These are phyloP conservation scores for Oxyura jamaicensis DNA, from an alignment of 2,113 vertebrate species.

Conservation along the genomic window DNA sequence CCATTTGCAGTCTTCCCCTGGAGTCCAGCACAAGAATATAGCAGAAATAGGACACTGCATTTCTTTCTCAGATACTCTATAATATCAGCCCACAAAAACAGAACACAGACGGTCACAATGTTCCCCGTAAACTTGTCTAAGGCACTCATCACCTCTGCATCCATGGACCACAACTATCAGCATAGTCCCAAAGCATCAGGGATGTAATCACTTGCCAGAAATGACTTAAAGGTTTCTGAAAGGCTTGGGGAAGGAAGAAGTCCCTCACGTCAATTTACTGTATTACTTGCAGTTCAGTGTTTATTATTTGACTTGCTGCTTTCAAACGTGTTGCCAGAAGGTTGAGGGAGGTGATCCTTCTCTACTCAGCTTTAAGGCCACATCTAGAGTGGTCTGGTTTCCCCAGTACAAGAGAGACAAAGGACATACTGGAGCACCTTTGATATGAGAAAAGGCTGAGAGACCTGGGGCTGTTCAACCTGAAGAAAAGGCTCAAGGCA, in stretches of 20 bases:
- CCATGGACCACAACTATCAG: neutral
- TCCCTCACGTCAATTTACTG: neutral
- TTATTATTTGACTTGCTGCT: neutral
- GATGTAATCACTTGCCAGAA: neutral
- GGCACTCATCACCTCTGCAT: neutral
- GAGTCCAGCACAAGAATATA: neutral
- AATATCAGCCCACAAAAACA: neutral
- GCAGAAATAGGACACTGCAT: fast-evolving
- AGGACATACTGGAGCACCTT: neutral
- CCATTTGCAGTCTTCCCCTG: neutral
- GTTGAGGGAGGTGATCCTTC: neutral
- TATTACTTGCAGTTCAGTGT: neutral
- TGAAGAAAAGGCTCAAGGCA: neutral
- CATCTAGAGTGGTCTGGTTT: neutral
- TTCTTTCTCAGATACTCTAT: neutral
- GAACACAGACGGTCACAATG: fast-evolving
- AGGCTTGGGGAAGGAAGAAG: neutral
- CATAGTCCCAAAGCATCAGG: neutral
- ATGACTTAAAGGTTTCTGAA: neutral
- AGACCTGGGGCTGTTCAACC: neutral
- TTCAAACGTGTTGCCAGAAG: neutral
- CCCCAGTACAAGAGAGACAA: neutral
- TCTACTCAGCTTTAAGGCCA: neutral
- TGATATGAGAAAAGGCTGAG: neutral
- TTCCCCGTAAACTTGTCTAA: neutral